Percentiles rank a stretch among this genome's conserved stretches.
Evolutionary conservation across 2,888 invertebrate species (phyloP).

Genomic region (Eutolmus rufibarbis): DNA sequence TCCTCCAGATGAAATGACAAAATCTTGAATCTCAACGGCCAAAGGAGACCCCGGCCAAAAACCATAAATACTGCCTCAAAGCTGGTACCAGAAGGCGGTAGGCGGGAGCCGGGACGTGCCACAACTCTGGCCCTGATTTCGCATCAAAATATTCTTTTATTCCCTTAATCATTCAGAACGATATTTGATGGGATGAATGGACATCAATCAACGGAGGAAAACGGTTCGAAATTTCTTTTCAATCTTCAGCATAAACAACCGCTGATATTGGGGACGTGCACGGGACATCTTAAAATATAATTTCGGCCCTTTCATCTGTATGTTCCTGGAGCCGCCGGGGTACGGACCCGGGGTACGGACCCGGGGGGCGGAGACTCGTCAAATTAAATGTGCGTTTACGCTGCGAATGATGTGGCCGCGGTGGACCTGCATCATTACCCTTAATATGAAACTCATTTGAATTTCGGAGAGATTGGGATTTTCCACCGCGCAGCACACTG

Average conservation of each 20-base stretch:
- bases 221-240: slow-evolving; percentile 21
- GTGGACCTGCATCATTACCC: background rate
- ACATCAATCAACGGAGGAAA: slow-evolving; percentile 12
- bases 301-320: background rate
- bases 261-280: background rate
- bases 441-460: background rate
- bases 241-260: slow-evolving; percentile 8
- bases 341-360: too few species aligned
- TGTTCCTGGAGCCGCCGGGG: background rate
- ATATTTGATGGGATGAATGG: slow-evolving; percentile 23
- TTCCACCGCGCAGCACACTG: background rate
- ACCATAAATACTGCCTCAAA: slow-evolving; percentile 3
- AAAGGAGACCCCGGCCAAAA: background rate
- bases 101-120: background rate
- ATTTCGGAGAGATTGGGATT: background rate
- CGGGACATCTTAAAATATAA: background rate
- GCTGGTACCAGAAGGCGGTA: background rate
- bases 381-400: background rate
- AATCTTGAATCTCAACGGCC: background rate
- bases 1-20: background rate
- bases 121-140: slow-evolving; percentile 7
- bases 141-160: slow-evolving; percentile 37
- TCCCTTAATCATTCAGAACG: slow-evolving; percentile 19
- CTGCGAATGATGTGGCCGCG: background rate
- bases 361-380: background rate